Evolutionary conservation across 2,888 invertebrate species (phyloP).

Genomic region (Oxycera nigricornis): DNA sequence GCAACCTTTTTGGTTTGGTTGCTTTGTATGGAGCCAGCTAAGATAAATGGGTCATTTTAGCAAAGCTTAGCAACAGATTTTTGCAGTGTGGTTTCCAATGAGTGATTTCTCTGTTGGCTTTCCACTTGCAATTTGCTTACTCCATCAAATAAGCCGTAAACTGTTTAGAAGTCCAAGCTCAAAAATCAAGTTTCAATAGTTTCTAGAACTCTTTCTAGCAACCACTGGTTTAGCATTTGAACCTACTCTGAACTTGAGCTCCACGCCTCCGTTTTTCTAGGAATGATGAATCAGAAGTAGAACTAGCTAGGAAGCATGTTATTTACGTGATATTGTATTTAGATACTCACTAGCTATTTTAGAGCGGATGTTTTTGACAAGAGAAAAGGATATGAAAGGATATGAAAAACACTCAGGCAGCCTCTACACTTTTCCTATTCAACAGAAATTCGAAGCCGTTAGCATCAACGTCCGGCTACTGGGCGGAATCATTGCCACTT

Average conservation of each 20-base stretch:
- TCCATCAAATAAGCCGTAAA: too few species aligned
- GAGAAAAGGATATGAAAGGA: slow-evolving; percentile 35
- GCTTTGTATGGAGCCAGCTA: not conserved
- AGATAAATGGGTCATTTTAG: too few species aligned
- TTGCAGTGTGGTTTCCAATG: too few species aligned
- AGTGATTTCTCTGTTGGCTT: too few species aligned
- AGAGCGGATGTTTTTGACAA: slow-evolving; percentile 34
- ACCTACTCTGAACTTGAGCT: not conserved
- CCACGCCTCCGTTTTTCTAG: not conserved
- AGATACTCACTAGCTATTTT: slow-evolving; percentile 14
- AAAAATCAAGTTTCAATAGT: too few species aligned
- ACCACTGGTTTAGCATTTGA: slow-evolving; percentile 3
- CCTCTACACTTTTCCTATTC: slow-evolving; percentile 6
- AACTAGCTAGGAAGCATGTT: not conserved
- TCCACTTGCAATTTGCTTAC: too few species aligned
- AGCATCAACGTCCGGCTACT: slow-evolving; percentile 67
- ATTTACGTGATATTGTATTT: slow-evolving; percentile 6
- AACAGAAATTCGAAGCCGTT: slow-evolving; percentile 60
- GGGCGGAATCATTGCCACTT: slow-evolving; percentile 73
- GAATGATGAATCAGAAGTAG: slow-evolving; percentile 12
- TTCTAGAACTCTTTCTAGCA: not conserved
- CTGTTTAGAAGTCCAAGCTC: too few species aligned
- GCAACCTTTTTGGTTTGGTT: not conserved
- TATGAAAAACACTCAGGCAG: slow-evolving; percentile 28
- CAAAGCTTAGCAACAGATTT: too few species aligned